Evolutionary conservation across 2,113 vertebrate species (phyloP).

Genomic region (Dasyprocta punctata): DNA sequence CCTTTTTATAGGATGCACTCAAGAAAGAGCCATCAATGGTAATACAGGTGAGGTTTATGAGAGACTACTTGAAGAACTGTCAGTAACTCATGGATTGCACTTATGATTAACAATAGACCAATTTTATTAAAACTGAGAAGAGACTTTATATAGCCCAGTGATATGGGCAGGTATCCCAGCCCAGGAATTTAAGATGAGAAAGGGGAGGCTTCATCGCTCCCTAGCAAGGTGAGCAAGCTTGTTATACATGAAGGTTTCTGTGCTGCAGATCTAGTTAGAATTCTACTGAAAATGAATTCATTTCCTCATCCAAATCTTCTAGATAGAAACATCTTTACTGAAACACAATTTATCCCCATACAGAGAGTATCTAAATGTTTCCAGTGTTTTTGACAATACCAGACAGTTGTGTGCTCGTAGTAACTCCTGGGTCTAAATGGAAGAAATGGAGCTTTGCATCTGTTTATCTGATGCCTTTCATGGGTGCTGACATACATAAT

Average conservation of each 20-base stretch:
- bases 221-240: not conserved
- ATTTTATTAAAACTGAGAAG: not conserved
- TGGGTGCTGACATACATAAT: not conserved
- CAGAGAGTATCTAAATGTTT: not conserved
- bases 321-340: not conserved
- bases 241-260: not conserved
- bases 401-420: not conserved
- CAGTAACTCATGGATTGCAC: constrained; percentile 30
- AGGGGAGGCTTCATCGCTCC: not conserved
- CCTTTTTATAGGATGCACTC: constrained; percentile 50
- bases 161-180: not conserved
- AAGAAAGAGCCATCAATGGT: constrained; percentile 22
- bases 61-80: constrained; percentile 36
- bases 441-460: not conserved
- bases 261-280: not conserved
- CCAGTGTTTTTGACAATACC: not conserved
- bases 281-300: not conserved
- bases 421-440: not conserved
- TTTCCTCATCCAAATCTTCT: not conserved
- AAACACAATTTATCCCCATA: not conserved
- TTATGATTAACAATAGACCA: not conserved
- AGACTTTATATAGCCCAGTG: not conserved
- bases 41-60: constrained; percentile 51
- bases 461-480: not conserved
- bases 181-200: not conserved